phyloP scores from a whole-genome alignment of 2,113 vertebrate genomes.

The Tylochromis polylepis region DNA sequence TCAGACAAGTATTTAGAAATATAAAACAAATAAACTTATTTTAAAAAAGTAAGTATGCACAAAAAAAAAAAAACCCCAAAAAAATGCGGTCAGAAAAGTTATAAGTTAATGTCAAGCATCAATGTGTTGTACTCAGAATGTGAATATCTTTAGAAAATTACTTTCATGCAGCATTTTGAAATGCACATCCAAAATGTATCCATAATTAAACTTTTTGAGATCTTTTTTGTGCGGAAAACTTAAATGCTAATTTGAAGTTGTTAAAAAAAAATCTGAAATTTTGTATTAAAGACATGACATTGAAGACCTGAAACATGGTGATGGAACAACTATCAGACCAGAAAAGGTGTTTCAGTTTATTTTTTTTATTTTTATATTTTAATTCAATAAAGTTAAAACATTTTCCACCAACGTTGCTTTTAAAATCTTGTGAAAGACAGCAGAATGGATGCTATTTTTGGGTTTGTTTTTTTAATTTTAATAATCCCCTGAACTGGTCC shows the following conservation, averaged over 20 bases:
- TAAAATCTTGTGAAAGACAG: not conserved
- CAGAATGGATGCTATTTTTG: rapidly evolving
- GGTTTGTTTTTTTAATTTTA: not conserved
- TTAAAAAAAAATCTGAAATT: not conserved
- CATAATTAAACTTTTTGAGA: not conserved
- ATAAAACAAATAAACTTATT: not conserved
- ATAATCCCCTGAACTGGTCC: not conserved
- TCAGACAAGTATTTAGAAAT: not conserved
- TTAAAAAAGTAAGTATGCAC: not conserved
- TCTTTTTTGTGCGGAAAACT: not conserved
- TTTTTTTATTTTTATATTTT: not conserved
- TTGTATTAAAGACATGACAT: not conserved
- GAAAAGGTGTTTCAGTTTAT: not conserved
- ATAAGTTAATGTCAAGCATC: not conserved
- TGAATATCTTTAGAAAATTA: not conserved
- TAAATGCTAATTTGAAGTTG: not conserved
- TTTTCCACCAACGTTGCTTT: not conserved
- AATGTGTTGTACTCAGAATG: not conserved
- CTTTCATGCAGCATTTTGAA: not conserved
- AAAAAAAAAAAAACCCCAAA: no score
- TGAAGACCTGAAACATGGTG: not conserved
- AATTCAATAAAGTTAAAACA: not conserved
- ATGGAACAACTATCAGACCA: not conserved
- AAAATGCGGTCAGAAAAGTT: not conserved
- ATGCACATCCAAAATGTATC: not conserved